A percentile compares a stretch with the other conserved stretches of the same genome.
phyloP scores from a whole-genome alignment of 2,113 vertebrate genomes.

The Emydocephalus ijimae region DNA sequence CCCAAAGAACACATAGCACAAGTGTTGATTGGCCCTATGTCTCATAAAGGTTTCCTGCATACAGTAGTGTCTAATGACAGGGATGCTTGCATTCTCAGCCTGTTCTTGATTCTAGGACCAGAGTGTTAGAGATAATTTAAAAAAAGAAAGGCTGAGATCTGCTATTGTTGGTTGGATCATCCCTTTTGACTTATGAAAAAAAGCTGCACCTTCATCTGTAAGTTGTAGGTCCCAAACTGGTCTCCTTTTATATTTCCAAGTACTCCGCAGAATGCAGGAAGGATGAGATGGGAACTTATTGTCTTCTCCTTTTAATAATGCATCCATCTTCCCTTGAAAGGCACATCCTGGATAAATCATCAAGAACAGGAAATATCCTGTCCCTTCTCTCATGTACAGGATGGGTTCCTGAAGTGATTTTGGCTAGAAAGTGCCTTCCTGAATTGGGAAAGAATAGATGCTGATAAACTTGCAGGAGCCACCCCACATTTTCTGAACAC shows the following conservation, averaged over 20 bases:
- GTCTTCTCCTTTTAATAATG: not conserved
- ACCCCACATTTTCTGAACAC: not conserved
- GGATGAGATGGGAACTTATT: not conserved
- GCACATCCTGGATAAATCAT: not conserved
- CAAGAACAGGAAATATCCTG: not conserved
- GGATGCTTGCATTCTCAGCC: not conserved
- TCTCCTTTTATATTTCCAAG: not conserved
- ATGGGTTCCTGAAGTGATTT: not conserved
- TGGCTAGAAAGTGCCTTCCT: not conserved
- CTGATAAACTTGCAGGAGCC: not conserved
- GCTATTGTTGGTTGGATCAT: not conserved
- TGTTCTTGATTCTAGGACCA: not conserved
- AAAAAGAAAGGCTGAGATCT: not conserved
- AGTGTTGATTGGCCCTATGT: not conserved
- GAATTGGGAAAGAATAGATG: not conserved
- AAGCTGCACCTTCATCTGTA: not conserved
- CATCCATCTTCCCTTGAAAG: not conserved
- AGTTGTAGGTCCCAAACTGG: not conserved
- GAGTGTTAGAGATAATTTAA: not conserved
- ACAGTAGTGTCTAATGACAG: not conserved
- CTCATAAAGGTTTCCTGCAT: not conserved
- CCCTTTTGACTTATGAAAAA: not conserved
- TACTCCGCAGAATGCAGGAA: not conserved
- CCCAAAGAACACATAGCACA: not conserved
- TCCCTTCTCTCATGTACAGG: not conserved